Evolutionary conservation across 2,888 invertebrate species (phyloP).

Genomic region (Acheta domesticus): DNA sequence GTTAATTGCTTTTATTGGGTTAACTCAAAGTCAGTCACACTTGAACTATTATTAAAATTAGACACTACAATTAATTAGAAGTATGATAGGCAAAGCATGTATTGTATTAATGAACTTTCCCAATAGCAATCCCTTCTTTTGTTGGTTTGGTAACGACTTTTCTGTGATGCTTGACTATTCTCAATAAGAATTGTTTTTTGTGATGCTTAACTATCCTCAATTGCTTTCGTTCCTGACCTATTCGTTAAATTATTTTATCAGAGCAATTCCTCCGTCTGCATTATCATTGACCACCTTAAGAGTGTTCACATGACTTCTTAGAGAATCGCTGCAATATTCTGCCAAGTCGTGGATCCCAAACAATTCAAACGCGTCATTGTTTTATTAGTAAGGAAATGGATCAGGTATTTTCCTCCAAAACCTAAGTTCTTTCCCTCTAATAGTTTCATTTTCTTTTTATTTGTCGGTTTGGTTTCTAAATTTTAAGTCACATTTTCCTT

Average conservation of each 20-base stretch:
- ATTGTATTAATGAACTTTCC: constrained; percentile 26
- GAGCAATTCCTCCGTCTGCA: background rate
- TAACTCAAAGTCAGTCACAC: too few relatives aligned
- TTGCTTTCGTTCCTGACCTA: background rate
- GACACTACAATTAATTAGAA: constrained; percentile 21
- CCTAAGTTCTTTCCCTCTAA: background rate
- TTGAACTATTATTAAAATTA: background rate
- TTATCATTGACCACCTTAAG: background rate
- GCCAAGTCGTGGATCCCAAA: constrained; percentile 23
- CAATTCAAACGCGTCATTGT: constrained; percentile 26
- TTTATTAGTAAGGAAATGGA: constrained; percentile 28
- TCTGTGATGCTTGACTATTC: constrained; percentile 23
- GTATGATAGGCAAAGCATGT: constrained; percentile 22
- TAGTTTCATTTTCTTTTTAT: constrained; percentile 22
- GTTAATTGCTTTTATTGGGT: too few relatives aligned
- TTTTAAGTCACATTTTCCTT: constrained; percentile 22
- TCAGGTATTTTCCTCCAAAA: constrained; percentile 19
- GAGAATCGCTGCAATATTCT: constrained; percentile 19
- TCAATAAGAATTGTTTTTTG: background rate
- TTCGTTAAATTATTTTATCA: background rate
- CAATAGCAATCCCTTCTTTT: constrained; percentile 18
- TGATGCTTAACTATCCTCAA: constrained; percentile 18
- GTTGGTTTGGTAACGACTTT: constrained; percentile 27
- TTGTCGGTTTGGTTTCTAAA: constrained; percentile 26
- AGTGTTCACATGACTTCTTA: constrained; percentile 23